These are phyloP conservation scores for Pseudomyrmex pallidus DNA, from an alignment of 1,140 invertebrate genomes.

Conservation along the genomic window DNA sequence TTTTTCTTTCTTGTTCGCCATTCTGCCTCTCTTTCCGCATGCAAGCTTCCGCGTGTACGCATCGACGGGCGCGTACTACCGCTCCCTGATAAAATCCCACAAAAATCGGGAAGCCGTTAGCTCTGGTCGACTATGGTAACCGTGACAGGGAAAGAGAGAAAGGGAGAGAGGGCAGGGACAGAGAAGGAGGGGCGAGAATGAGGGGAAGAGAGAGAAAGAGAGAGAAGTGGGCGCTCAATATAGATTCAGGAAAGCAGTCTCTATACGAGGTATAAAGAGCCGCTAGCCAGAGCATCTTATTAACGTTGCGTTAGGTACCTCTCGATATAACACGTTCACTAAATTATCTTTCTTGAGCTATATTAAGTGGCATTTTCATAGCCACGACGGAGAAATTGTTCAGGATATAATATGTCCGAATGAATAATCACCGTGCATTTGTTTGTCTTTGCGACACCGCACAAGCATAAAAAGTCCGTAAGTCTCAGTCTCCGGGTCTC, in stretches of 20 bases:
- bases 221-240: slow-evolving; percentile 73
- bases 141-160: slow-evolving; percentile 36
- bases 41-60: slow-evolving; percentile 71
- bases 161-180: slow-evolving; percentile 39
- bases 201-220: slow-evolving; percentile 35
- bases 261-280: slow-evolving; percentile 62
- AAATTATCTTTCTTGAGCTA: slow-evolving; percentile 39
- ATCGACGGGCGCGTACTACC: slow-evolving; percentile 73
- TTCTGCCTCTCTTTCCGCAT: slow-evolving; percentile 61
- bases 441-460: slow-evolving; percentile 5
- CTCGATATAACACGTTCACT: slow-evolving; percentile 43
- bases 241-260: slow-evolving; percentile 72
- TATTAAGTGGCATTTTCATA: slow-evolving; percentile 43
- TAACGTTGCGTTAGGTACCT: slow-evolving; percentile 57
- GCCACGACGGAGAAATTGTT: slow-evolving; percentile 21
- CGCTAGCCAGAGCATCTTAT: slow-evolving; percentile 68
- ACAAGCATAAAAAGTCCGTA: not conserved
- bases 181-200: slow-evolving; percentile 9
- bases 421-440: slow-evolving; percentile 13
- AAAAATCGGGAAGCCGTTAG: slow-evolving; percentile 76
- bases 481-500: slow-evolving; percentile 3
- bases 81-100: slow-evolving; percentile 76
- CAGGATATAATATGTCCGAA: slow-evolving; percentile 15
- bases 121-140: slow-evolving; percentile 72
- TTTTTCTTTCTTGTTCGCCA: slow-evolving; percentile 24